phyloP scores from a whole-genome alignment of 2,113 vertebrate genomes.

The Dolichallabes microphthalmus region DNA sequence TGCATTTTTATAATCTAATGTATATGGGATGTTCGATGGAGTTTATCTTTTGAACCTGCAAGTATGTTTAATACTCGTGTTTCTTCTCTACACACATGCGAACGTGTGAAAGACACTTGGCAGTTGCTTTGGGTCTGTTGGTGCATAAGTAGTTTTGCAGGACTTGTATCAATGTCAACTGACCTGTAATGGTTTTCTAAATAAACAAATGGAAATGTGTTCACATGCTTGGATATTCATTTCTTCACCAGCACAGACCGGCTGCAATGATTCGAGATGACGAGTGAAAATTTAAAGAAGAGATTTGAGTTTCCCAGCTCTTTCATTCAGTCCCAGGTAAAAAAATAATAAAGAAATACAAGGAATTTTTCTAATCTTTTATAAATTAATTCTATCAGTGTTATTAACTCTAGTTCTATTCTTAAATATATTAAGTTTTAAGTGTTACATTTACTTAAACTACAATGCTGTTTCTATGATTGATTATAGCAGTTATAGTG shows the following conservation, averaged over 20 bases:
- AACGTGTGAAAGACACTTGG: neutral
- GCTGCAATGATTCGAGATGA: slow-evolving; percentile 58
- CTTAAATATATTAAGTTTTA: neutral
- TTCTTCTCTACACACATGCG: neutral
- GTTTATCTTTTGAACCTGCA: neutral
- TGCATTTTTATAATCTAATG: neutral
- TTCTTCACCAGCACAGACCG: slow-evolving; percentile 4
- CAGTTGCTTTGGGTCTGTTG: neutral
- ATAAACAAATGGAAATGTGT: neutral
- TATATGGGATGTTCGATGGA: neutral
- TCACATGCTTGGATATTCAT: neutral
- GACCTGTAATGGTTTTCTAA: neutral
- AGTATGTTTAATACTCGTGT: neutral
- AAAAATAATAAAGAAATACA: neutral
- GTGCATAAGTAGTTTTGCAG: neutral
- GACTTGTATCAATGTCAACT: neutral
- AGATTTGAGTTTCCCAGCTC: slow-evolving; percentile 88
- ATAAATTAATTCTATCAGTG: neutral
- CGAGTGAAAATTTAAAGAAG: slow-evolving; percentile 82
- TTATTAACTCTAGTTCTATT: neutral
- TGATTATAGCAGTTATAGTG: neutral
- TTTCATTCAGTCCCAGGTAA: slow-evolving; percentile 89
- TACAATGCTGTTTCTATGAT: neutral
- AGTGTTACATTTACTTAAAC: neutral
- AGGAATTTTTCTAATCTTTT: neutral